Base-by-base conservation (phyloP, 2,888 invertebrate genomes). In the Adela reaumurella region DNA sequence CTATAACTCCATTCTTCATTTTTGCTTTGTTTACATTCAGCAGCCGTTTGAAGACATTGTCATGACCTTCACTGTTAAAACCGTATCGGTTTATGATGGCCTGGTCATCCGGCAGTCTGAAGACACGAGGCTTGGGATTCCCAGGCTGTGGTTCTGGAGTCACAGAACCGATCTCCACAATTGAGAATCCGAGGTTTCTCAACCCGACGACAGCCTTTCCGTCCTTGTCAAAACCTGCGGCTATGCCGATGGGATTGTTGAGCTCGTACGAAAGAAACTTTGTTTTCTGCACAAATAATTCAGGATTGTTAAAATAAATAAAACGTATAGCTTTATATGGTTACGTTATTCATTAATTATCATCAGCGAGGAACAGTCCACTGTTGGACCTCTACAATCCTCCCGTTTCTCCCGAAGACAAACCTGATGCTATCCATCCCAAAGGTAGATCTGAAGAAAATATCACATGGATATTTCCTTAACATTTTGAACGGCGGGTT, bases 181-280 rank as follows among this genome's bases (percentile, higher is more conserved):
- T 93, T 4, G 97, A 92, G 72, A 99, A 97, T 0, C 98, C 98
- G 50, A 94, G 74, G 59, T 87, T 85, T 52, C 85, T 81, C 41
- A 99, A 71, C 1, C 94, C 92, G 58, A 85, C 69, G 2, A 97
- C 81, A 18, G 93, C 95, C 77, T 97, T 96, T 5, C 89, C 97
- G 71, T 98, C 88, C 70, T 99, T 99, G 69, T 99, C 99, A 74
- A 98, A 98, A 5, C 98, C 99, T 50, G 98, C 99, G 19, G 98
- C 98, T 61, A 99, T 87, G n/a, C 99, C 98, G 57, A 99, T 71
- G 0, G 98, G 98, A 76, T 96, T 97, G 49, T 82, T 77, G 52
- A 99, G 84, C 14, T 86, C 67, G 53, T 85, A 78, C 18, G 85
- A 85, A 65, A 92, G 88, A 45, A 96, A 76, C 48, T 74, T 81